phyloP scores from a whole-genome alignment of 2,888 invertebrate species.

The Tortricodes alternella region DNA sequence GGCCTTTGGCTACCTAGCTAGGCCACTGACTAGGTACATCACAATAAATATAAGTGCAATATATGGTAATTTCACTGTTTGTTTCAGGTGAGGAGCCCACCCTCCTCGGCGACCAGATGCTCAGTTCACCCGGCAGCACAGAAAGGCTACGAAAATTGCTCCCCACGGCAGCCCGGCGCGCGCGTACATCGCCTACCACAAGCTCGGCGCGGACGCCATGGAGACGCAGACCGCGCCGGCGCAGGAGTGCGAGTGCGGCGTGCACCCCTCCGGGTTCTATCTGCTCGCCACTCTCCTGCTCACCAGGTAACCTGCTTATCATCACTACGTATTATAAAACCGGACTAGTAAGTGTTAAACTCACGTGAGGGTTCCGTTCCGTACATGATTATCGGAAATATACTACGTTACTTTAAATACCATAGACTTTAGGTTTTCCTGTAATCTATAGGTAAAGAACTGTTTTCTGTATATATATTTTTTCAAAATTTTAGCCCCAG shows the following conservation, averaged over 20 bases:
- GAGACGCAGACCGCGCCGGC: constrained; percentile 70
- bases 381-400: too few relatives aligned
- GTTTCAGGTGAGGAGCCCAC: constrained; percentile 60
- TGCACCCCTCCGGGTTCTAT: constrained; percentile 86
- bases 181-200: constrained; percentile 85
- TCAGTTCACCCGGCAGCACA: constrained; percentile 52
- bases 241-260: constrained; percentile 84
- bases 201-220: constrained; percentile 74
- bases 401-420: too few relatives aligned
- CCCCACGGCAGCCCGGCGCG: constrained; percentile 76
- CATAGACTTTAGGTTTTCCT: too few relatives aligned
- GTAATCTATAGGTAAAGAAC: too few relatives aligned
- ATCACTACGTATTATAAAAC: too few relatives aligned
- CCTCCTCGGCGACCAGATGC: constrained; percentile 75
- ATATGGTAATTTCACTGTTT: constrained; percentile 8
- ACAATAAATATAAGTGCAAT: too few relatives aligned
- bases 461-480: too few relatives aligned
- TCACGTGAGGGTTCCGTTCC: too few relatives aligned
- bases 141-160: constrained; percentile 76
- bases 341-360: too few relatives aligned
- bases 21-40: too few relatives aligned
- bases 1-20: too few relatives aligned
- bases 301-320: constrained; percentile 68
- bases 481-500: too few relatives aligned
- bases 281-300: constrained; percentile 83